phyloP scores from a whole-genome alignment of 2,113 vertebrate genomes.

The Bothrops jararaca region DNA sequence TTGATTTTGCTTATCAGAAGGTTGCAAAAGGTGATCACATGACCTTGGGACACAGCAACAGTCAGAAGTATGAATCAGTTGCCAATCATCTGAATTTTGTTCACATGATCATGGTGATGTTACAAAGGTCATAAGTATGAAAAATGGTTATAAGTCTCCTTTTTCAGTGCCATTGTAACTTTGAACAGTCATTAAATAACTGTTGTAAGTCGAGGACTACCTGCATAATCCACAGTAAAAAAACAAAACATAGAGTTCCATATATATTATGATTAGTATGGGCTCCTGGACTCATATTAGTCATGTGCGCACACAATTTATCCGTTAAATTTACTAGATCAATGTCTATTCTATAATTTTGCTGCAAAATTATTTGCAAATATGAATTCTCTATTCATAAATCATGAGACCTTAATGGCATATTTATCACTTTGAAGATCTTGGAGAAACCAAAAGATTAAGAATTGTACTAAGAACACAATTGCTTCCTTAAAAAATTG shows the following conservation, averaged over 20 bases:
- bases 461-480: not conserved
- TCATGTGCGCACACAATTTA: not conserved
- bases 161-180: too few relatives aligned
- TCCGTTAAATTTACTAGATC: not conserved
- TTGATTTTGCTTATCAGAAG: too few relatives aligned
- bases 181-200: too few relatives aligned
- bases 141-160: too few relatives aligned
- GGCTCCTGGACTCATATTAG: not conserved
- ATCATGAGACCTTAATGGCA: not conserved
- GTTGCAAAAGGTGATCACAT: too few relatives aligned
- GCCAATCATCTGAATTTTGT: too few relatives aligned
- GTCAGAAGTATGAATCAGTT: too few relatives aligned
- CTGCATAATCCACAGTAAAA: constrained; percentile 32
- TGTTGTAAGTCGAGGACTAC: too few relatives aligned
- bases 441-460: not conserved
- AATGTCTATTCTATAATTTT: not conserved
- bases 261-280: constrained; percentile 12
- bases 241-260: constrained; percentile 36
- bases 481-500: not conserved
- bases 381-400: not conserved
- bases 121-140: too few relatives aligned
- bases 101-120: too few relatives aligned
- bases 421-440: not conserved
- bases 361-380: not conserved
- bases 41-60: too few relatives aligned